phyloP scores from a whole-genome alignment of 1,140 invertebrate species.

The Ips nitidus region DNA sequence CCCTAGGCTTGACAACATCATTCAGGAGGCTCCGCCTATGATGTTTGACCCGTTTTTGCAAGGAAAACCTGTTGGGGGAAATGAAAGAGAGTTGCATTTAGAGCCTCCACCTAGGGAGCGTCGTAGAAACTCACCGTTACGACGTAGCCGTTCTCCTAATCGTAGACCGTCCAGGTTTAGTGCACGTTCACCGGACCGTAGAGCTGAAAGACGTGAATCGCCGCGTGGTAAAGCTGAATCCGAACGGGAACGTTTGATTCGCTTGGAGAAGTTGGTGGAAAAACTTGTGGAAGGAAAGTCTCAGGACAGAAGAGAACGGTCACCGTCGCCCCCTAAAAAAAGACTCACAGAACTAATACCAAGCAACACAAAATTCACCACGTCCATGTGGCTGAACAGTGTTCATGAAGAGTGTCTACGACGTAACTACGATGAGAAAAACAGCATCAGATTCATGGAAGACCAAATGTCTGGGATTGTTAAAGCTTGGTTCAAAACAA shows the following conservation, averaged over 20 bases:
- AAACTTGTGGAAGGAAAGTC: slow-evolving; percentile 31
- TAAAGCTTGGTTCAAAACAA: slow-evolving; percentile 43
- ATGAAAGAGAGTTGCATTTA: neutral
- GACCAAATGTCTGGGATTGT: slow-evolving; percentile 41
- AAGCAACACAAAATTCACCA: slow-evolving; percentile 36
- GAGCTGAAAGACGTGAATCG: neutral
- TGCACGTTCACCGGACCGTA: neutral
- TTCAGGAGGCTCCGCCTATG: slow-evolving; percentile 16
- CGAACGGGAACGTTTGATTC: slow-evolving; percentile 33
- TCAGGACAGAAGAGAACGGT: slow-evolving; percentile 1
- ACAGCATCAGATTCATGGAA: slow-evolving; percentile 35
- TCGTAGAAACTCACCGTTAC: neutral
- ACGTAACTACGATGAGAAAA: slow-evolving; percentile 39
- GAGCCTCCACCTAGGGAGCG: neutral
- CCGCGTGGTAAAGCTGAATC: slow-evolving; percentile 7
- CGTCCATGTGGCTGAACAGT: slow-evolving; percentile 43
- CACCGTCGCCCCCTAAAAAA: slow-evolving; percentile 6
- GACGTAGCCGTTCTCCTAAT: neutral
- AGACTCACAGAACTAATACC: slow-evolving; percentile 34
- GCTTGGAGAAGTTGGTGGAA: slow-evolving; percentile 42
- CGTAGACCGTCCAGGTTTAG: neutral
- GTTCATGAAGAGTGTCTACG: slow-evolving; percentile 38
- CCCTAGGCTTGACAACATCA: neutral
- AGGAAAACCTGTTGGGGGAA: neutral
- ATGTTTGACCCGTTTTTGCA: slow-evolving; percentile 14